Base-by-base conservation (phyloP, 2,797 vertebrate species). In the Prionace glauca region DNA sequence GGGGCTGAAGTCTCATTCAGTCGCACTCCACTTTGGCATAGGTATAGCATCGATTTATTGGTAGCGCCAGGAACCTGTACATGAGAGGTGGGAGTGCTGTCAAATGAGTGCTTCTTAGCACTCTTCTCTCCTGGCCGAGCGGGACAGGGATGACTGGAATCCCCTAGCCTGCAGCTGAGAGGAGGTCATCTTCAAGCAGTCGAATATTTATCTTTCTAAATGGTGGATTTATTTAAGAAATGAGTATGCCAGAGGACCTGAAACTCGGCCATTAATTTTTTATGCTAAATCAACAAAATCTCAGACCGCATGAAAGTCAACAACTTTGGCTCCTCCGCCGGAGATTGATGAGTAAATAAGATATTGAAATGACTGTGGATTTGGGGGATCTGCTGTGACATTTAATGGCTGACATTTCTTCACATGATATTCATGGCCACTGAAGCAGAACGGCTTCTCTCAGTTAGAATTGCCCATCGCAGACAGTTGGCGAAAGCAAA, bases 211-310 rank as follows among this genome's bases (percentile, higher is more conserved):
- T 77, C 93, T 95, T 95, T 95, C 93, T 95, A 95, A 95, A 95
- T 95, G 93, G 93, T 72, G 93, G 93, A 95, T 95, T 95, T 95
- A 95, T 77, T 95, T 95, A 95, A 95, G 93, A 95, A 95, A 95
- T 95, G 93, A 95, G 93, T n/a, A 95, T 74, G 93, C 93, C 67
- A 95, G 71, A 95, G 72, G 93, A 95, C 93, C 71, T 71, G 93
- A 95, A 95, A 95, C 93, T 95, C 69, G 16, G 45, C 93, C 45
- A 95, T 95, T 95, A 95, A 95, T 56, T 95, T 95, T 95, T 95
- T 95, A 95, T 95, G 93, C 50, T 95, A 95, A 95, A 95, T 60
- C 93, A 95, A 95, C 93, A 95, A 95, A 95, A 95, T 95, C 71
- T 95, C 93, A 95, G 93, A 77, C 93, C 93, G 93, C 93, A 26